Evolutionary conservation across 2,888 invertebrate genomes (phyloP).

Genomic region (Acronicta alni): DNA sequence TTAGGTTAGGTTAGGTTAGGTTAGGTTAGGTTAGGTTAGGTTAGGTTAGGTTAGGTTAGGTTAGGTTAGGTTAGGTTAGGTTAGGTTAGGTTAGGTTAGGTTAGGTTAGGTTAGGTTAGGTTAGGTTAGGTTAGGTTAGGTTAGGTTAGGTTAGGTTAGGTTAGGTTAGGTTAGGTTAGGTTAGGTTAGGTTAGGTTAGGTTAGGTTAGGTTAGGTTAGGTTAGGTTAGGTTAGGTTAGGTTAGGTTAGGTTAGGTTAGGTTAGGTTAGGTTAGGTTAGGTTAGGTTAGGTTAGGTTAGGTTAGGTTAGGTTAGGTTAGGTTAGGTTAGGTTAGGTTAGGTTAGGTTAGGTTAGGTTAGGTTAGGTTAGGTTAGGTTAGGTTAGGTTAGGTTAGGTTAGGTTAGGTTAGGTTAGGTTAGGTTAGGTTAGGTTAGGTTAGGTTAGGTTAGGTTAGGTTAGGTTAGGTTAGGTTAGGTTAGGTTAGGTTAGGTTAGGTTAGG

Average conservation of each 20-base stretch:
- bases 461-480: conserved; percentile 17
- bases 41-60: conserved; percentile 45
- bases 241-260: conserved; percentile 29
- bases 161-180: conserved; percentile 25
- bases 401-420: conserved; percentile 19
- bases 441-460: conserved; percentile 24
- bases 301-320: conserved; percentile 30
- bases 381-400: conserved; percentile 27
- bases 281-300: conserved; percentile 34
- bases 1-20: conserved; percentile 38
- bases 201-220: conserved; percentile 28
- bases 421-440: conserved; percentile 19
- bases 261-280: conserved; percentile 23
- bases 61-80: conserved; percentile 43
- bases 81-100: conserved; percentile 39
- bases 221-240: conserved; percentile 27
- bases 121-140: conserved; percentile 25
- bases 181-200: conserved; percentile 27
- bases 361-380: conserved; percentile 33
- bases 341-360: conserved; percentile 34
- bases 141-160: conserved; percentile 28
- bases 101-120: conserved; percentile 37
- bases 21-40: conserved; percentile 45
- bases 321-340: conserved; percentile 28
- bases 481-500: conserved; percentile 17